Percentiles rank a stretch among this genome's conserved stretches.
Evolutionary conservation across 2,113 vertebrate species (phyloP).

Genomic region (Ophiodon elongatus): DNA sequence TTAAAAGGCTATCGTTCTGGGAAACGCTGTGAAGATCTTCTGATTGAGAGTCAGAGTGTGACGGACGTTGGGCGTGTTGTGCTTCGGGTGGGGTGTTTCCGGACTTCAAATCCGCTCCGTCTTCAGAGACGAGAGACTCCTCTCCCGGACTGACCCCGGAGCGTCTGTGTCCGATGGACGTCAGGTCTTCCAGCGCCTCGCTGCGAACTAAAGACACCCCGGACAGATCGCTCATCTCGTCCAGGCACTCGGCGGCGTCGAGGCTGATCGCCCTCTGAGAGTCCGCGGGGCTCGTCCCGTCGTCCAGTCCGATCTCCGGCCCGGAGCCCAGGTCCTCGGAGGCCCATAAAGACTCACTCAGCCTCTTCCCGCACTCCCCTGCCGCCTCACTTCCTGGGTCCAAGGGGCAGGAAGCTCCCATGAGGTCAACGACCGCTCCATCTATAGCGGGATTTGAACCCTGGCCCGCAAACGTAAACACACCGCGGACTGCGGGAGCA

Average conservation of each 20-base stretch:
- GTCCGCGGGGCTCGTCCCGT: conserved; percentile 57
- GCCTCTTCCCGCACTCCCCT: conserved; percentile 61
- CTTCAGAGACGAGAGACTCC: conserved; percentile 6
- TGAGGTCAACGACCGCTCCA: conserved; percentile 22
- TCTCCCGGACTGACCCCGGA: conserved; percentile 5
- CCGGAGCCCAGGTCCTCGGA: conserved; percentile 65
- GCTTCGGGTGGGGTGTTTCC: background rate
- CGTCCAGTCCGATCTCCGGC: conserved; percentile 34
- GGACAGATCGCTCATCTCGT: conserved; percentile 49
- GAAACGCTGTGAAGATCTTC: conserved; percentile 34
- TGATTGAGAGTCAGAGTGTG: background rate
- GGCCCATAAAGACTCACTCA: conserved; percentile 63
- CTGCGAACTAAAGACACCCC: conserved; percentile 73
- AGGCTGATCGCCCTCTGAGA: conserved; percentile 73
- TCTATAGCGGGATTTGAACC: conserved; percentile 39
- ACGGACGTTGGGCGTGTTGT: background rate
- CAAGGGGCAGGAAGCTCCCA: conserved; percentile 53
- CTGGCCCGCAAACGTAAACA: conserved; percentile 17
- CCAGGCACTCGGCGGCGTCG: conserved; percentile 71
- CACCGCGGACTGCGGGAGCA: conserved; percentile 35
- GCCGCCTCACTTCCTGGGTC: conserved; percentile 40
- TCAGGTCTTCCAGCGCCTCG: conserved; percentile 78
- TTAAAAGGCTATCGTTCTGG: conserved; percentile 5
- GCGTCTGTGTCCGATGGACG: conserved; percentile 63
- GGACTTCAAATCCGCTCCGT: conserved; percentile 9